phyloP scores from a whole-genome alignment of 2,888 invertebrate species.

The Clostera curtula region DNA sequence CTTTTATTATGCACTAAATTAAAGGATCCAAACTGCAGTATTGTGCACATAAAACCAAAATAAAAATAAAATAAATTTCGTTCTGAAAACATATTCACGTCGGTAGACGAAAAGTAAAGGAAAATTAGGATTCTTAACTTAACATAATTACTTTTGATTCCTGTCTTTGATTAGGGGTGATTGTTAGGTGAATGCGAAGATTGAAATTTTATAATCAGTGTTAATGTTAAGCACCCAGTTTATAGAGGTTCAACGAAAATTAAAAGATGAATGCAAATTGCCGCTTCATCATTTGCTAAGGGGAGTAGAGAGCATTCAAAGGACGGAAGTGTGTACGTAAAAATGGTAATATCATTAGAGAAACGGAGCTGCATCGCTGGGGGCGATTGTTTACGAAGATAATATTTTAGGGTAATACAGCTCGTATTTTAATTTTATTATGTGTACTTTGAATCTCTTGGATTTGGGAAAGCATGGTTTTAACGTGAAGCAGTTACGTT shows the following conservation, averaged over 20 bases:
- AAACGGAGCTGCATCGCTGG: constrained; percentile 25
- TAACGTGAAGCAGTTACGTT: too few species aligned
- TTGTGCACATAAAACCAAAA: too few species aligned
- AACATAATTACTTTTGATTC: too few species aligned
- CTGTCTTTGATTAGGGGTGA: too few species aligned
- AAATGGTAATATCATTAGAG: constrained; percentile 54
- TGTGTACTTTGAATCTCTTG: constrained; percentile 5
- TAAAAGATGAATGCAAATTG: constrained; percentile 48
- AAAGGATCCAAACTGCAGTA: too few species aligned
- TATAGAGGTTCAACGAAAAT: constrained; percentile 17
- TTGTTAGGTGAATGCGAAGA: too few species aligned
- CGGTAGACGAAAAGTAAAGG: too few species aligned
- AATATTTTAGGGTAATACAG: constrained; percentile 17
- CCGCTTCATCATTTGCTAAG: constrained; percentile 42
- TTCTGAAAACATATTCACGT: too few species aligned
- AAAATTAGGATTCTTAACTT: too few species aligned
- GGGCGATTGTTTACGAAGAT: constrained; percentile 25
- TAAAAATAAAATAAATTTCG: too few species aligned
- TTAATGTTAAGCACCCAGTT: constrained; percentile 1
- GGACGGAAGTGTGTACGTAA: constrained; percentile 37
- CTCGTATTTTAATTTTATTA: constrained; percentile 8
- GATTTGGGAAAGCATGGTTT: constrained; percentile 5
- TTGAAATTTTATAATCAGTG: not conserved
- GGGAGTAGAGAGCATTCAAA: constrained; percentile 51
- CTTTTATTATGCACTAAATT: too few species aligned